phyloP scores from a whole-genome alignment of 2,888 invertebrate species.

The Nemoura dubitans region DNA sequence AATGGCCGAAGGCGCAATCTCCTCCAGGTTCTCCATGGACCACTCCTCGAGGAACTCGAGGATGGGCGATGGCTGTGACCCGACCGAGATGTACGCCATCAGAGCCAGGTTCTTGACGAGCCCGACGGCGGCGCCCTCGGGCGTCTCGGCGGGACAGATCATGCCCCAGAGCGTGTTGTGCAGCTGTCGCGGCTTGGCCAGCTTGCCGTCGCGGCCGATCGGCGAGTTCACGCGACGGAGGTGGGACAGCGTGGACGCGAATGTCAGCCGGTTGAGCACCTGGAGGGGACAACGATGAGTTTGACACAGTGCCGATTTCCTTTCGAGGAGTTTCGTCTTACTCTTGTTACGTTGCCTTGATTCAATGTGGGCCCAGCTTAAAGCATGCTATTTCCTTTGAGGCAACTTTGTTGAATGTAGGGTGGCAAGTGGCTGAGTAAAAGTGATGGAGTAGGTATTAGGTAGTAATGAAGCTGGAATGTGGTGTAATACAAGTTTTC shows the following conservation, averaged over 20 bases:
- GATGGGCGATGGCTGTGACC: constrained; percentile 98
- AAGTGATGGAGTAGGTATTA: no score
- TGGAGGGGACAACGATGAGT: constrained; percentile 67
- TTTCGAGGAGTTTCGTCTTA: no score
- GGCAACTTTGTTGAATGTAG: no score
- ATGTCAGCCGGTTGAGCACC: constrained; percentile 97
- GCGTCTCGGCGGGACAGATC: constrained; percentile 99
- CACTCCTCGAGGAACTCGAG: constrained; percentile 99
- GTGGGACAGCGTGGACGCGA: constrained; percentile 98
- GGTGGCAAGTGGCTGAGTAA: no score
- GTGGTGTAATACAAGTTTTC: no score
- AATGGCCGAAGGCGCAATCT: constrained; percentile 99
- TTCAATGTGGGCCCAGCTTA: no score
- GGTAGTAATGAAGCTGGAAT: no score
- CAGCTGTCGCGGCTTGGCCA: constrained; percentile 97
- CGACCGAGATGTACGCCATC: constrained; percentile 99
- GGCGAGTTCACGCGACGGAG: constrained; percentile 98
- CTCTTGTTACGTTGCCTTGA: no score
- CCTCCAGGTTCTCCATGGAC: constrained; percentile 99
- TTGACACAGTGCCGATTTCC: no score
- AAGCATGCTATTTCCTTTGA: no score
- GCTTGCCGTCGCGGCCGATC: constrained; percentile 97
- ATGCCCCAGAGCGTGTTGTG: constrained; percentile 98
- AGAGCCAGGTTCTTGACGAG: constrained; percentile 98
- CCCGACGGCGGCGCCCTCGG: constrained; percentile 94